These are phyloP conservation scores for Theocolax elegans DNA, from an alignment of 1,140 invertebrate species.

Conservation along the genomic window DNA sequence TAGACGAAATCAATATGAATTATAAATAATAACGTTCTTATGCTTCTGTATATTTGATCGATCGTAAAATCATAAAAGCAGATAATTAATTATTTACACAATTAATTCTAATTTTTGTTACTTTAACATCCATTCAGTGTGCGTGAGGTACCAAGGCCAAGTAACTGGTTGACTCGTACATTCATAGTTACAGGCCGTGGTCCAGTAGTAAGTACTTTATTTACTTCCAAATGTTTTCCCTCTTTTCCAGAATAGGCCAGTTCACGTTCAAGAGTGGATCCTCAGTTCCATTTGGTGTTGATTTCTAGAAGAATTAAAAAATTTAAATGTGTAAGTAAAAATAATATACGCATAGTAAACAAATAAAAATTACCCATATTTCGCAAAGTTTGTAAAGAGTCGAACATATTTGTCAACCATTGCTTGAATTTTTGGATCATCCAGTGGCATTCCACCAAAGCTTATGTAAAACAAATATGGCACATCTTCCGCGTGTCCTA, in stretches of 20 bases:
- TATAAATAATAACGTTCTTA: no score
- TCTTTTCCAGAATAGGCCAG: background rate
- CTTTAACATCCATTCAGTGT: background rate
- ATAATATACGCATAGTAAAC: background rate
- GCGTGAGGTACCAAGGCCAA: background rate
- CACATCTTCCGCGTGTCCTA: background rate
- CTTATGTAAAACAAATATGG: background rate
- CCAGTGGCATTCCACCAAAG: background rate
- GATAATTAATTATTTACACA: no score
- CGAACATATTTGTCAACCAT: background rate
- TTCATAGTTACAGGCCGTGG: background rate
- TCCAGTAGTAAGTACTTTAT: background rate
- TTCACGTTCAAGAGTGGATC: background rate
- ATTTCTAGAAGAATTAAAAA: conserved; percentile 3
- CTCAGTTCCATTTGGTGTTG: background rate
- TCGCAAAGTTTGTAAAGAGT: conserved; percentile 14
- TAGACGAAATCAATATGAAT: no score
- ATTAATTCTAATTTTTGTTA: no score
- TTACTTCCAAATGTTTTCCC: conserved; percentile 14
- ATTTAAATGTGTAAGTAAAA: background rate
- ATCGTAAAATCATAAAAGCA: no score
- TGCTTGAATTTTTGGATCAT: background rate
- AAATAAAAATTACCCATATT: conserved; percentile 5
- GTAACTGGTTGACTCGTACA: background rate
- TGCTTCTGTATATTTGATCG: no score